Evolutionary conservation across 2,113 vertebrate genomes (phyloP).

Genomic region (Gymnogyps californianus): DNA sequence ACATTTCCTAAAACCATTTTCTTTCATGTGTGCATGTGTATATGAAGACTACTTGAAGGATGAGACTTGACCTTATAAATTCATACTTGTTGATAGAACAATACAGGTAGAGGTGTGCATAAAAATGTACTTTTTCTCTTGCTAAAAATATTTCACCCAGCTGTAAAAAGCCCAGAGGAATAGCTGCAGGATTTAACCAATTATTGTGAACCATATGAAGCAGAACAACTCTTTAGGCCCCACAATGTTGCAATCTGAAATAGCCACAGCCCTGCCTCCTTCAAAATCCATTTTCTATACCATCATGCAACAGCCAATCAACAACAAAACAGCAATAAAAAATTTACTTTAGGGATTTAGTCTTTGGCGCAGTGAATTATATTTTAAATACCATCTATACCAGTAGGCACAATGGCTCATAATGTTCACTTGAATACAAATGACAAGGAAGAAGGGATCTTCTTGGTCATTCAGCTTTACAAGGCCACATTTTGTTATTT

Average conservation of each 20-base stretch:
- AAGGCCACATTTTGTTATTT: not conserved
- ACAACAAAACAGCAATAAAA: not conserved
- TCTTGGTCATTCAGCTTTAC: not conserved
- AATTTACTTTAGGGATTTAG: not conserved
- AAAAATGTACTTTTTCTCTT: slow-evolving; percentile 13
- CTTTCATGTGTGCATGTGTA: slow-evolving; percentile 42
- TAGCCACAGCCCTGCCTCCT: not conserved
- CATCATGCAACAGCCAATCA: not conserved
- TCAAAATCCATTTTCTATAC: not conserved
- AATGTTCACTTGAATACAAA: not conserved
- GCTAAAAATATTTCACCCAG: slow-evolving; percentile 9
- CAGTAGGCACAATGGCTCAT: not conserved
- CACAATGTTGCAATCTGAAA: not conserved
- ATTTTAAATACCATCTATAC: not conserved
- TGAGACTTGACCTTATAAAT: slow-evolving; percentile 66
- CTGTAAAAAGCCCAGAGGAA: not conserved
- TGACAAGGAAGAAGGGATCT: not conserved
- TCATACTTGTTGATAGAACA: slow-evolving; percentile 55
- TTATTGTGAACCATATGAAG: not conserved
- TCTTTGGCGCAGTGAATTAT: not conserved
- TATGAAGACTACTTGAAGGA: slow-evolving; percentile 50
- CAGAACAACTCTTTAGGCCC: not conserved
- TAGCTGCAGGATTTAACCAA: not conserved
- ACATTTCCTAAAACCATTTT: slow-evolving; percentile 65
- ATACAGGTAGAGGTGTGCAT: slow-evolving; percentile 17